Percentiles rank a stretch among this genome's conserved stretches.
Evolutionary conservation across 1,140 invertebrate genomes (phyloP).

Genomic region (Drosophila ironensis): DNA sequence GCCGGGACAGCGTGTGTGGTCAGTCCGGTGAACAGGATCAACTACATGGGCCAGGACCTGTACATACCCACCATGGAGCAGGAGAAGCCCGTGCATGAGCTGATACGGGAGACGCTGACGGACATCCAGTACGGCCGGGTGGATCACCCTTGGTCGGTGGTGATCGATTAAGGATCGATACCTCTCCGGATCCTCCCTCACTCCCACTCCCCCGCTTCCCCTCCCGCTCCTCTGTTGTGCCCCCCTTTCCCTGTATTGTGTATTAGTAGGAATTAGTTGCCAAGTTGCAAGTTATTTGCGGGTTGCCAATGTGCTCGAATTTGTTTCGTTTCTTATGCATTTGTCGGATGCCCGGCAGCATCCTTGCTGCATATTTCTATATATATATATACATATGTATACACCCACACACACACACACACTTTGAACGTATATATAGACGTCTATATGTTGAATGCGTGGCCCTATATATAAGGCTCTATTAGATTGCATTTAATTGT

Average conservation of each 20-base stretch:
- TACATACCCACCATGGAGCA: constrained; percentile 90
- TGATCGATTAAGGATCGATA: constrained; percentile 61
- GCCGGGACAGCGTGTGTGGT: constrained; percentile 96
- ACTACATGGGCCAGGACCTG: constrained; percentile 86
- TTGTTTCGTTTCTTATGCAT: constrained; percentile 54
- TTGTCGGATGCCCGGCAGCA: constrained; percentile 1
- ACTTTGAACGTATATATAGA: too few species aligned
- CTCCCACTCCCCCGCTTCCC: neutral
- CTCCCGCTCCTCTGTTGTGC: neutral
- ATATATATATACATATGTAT: constrained; percentile 27
- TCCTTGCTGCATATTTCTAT: constrained; percentile 12
- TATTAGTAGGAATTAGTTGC: constrained; percentile 73
- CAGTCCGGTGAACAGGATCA: constrained; percentile 92
- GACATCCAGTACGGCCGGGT: constrained; percentile 94
- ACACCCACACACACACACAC: too few species aligned
- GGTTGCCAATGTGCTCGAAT: constrained; percentile 65
- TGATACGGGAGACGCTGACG: constrained; percentile 87
- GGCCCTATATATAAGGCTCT: neutral
- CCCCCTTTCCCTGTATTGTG: constrained; percentile 37
- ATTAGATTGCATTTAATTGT: constrained; percentile 41
- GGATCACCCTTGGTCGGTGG: constrained; percentile 89
- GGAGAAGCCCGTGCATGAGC: constrained; percentile 85
- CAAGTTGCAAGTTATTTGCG: too few species aligned
- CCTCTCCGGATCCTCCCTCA: neutral
- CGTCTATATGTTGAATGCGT: neutral